Evolutionary conservation across 2,797 vertebrate genomes (phyloP), one percentile per base, ranked within the genome.

Genomic region (Gymnocypris eckloni): DNA sequence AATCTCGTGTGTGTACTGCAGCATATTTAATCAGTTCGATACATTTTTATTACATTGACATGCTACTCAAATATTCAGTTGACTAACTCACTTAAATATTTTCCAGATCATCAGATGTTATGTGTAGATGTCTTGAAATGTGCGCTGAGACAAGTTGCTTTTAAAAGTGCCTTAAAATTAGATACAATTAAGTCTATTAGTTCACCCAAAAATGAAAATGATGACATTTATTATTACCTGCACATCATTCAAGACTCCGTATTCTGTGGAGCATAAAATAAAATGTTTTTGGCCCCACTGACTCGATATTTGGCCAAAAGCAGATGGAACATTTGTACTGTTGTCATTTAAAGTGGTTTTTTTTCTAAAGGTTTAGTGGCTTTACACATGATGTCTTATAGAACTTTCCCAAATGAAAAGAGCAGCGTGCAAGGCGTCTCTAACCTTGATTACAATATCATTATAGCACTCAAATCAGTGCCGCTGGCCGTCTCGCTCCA

Each of bases 401-500:
- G 81, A 66, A 56, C 69, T 45, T 48, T n/a, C 80, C 37, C 6
- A 61, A 85, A 78, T 78, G 28, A 64, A 73, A 83, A 85, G 33
- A 50, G 43, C 67, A 71, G 67, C 45, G 45, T 71, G 70, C 18
- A 8, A 61, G 64, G 39, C 5, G 43, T 39, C 25, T n/a, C 15
- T 12, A n/a, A 10, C 41, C 52, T 77, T 87, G 85, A 87, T 89
- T 83, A 72, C 82, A 69, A 16, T 48, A 37, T 20, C 41, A 59
- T 45, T 41, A 43, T 3, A 20, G 13, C 48, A 54, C 50, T 81
- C 5, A 45, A 56, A 70, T 64, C 18, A 77, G 59, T 52, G 75
- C 56, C 83, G 85, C 83, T 83, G 88, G 72, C 64, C 22, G 43
- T 37, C 84, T 56, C 8, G 56, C 70, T 41, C 25, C 67, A 48